A percentile compares a stretch with the other conserved stretches of the same genome.
Conservation (phyloP, 2,113 vertebrate species). For the Bujurquina vittata region DNA sequence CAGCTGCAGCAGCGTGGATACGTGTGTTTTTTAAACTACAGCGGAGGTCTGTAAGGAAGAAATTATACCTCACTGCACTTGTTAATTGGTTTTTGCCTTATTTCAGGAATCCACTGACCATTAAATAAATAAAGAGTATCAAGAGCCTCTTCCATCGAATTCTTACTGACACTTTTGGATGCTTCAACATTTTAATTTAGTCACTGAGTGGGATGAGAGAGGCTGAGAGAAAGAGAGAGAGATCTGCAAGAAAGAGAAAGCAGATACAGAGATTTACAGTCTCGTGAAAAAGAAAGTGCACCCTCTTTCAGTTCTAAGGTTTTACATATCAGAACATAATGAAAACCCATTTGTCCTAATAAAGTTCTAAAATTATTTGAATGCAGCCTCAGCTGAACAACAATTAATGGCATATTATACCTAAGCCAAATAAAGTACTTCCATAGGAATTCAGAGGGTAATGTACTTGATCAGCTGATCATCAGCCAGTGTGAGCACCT, state of each 20-base stretch:
- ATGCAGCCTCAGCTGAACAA: neutral
- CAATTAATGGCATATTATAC: neutral
- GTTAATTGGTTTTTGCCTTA: neutral
- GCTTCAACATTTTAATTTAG: slow-evolving; percentile 1
- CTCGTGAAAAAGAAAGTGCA: neutral
- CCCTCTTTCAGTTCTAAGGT: neutral
- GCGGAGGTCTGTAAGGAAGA: neutral
- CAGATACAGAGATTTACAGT: neutral
- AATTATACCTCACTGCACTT: neutral
- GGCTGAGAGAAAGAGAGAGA: neutral
- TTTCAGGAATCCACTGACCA: neutral
- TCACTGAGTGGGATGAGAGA: neutral
- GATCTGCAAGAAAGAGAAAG: neutral
- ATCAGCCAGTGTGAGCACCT: neutral
- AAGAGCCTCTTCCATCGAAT: neutral
- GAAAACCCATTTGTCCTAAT: neutral
- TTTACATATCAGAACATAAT: neutral
- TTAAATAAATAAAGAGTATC: neutral
- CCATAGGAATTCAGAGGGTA: neutral
- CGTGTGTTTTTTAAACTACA: neutral
- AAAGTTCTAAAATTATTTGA: neutral
- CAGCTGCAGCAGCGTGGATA: neutral
- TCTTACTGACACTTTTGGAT: neutral
- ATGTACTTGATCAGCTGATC: neutral
- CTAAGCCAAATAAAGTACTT: neutral